Evolutionary conservation across 2,113 vertebrate species (phyloP).

Genomic region (Reinhardtius hippoglossoides): DNA sequence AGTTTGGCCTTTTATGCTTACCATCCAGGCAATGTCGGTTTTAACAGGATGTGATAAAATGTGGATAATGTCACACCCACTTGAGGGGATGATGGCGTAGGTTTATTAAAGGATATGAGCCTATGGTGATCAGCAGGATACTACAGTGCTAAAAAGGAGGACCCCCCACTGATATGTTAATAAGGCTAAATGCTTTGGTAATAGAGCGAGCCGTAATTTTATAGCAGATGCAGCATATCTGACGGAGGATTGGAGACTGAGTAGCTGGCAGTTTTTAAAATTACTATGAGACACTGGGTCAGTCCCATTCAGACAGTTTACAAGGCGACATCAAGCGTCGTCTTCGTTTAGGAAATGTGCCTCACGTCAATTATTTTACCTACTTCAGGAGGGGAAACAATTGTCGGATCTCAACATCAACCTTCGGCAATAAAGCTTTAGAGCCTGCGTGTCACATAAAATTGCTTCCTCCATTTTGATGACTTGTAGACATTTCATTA

Average conservation of each 20-base stretch:
- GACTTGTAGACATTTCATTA: conserved; percentile 59
- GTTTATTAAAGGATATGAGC: conserved; percentile 74
- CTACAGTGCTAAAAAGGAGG: conserved; percentile 42
- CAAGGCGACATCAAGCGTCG: background rate
- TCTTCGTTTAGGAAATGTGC: conserved; percentile 7
- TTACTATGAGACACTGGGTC: conserved; percentile 23
- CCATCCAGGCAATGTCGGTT: conserved; percentile 53
- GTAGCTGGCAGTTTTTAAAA: conserved; percentile 23
- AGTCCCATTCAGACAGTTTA: conserved; percentile 3
- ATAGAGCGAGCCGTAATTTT: conserved; percentile 33
- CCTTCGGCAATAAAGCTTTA: conserved; percentile 26
- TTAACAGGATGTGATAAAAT: conserved; percentile 75
- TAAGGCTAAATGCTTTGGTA: conserved; percentile 32
- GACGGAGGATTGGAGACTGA: background rate
- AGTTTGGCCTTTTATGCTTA: conserved; percentile 66
- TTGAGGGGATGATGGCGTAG: conserved; percentile 74
- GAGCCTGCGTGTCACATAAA: conserved; percentile 34
- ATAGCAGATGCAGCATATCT: background rate
- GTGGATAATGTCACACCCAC: conserved; percentile 72
- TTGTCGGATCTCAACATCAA: background rate
- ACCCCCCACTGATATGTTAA: conserved; percentile 15
- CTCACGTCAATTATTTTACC: conserved; percentile 26
- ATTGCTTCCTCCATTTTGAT: conserved; percentile 43
- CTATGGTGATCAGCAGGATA: conserved; percentile 31
- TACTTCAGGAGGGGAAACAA: conserved; percentile 4